Evolutionary conservation across 2,113 vertebrate genomes (phyloP).

Genomic region (Carollia perspicillata): DNA sequence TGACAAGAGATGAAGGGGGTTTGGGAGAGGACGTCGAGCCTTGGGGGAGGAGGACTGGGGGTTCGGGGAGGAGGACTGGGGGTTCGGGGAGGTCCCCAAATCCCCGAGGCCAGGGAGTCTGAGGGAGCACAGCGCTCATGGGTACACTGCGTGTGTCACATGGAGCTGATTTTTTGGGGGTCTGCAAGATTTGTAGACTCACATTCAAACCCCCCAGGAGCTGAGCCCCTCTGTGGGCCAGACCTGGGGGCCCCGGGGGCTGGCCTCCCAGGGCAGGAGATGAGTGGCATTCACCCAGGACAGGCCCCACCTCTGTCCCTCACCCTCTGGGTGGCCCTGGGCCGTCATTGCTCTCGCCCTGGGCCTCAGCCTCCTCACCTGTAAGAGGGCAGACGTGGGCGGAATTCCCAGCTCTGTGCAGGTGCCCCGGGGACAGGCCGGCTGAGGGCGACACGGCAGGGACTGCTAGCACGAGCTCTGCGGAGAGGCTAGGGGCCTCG

Average conservation of each 20-base stretch:
- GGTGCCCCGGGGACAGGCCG: not conserved
- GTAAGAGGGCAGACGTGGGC: not conserved
- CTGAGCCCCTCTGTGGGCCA: fast-evolving
- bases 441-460: not conserved
- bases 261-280: fast-evolving
- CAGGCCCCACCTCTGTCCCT: not conserved
- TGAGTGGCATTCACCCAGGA: not conserved
- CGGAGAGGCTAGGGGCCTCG: not conserved
- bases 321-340: not conserved
- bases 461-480: not conserved
- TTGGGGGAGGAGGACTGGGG: fast-evolving
- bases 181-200: fast-evolving
- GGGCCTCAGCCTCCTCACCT: not conserved
- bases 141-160: fast-evolving
- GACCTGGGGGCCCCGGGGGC: fast-evolving
- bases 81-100: not conserved
- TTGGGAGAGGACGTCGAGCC: not conserved
- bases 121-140: not conserved
- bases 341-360: not conserved
- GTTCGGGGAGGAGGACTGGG: fast-evolving
- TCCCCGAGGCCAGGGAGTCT: fast-evolving
- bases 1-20: too few relatives aligned
- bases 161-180: not conserved
- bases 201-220: not conserved
- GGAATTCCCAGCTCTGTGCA: not conserved